Evolutionary conservation across 2,797 vertebrate genomes (phyloP).

Genomic region (Cuniculus paca): DNA sequence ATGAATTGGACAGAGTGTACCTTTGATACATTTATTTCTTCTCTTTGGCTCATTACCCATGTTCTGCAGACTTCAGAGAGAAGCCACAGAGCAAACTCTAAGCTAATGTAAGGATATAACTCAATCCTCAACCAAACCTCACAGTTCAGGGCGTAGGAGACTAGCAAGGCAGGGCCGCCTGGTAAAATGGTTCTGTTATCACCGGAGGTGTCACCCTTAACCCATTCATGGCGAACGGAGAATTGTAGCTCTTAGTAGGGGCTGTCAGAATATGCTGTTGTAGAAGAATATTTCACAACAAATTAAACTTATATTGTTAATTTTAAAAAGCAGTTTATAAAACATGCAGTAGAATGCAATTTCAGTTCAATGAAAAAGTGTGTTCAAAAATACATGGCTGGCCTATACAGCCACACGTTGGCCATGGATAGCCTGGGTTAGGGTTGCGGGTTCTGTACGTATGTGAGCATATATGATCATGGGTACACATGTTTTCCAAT

Average conservation of each 20-base stretch:
- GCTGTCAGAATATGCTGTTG: neutral
- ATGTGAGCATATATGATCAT: neutral
- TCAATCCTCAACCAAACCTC: neutral
- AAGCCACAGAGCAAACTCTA: neutral
- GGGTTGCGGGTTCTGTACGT: accelerated
- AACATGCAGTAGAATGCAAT: neutral
- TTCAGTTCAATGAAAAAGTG: neutral
- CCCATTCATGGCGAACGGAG: neutral
- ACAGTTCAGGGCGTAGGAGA: neutral
- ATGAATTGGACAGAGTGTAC: neutral
- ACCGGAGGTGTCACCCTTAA: neutral
- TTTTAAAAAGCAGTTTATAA: conserved; percentile 30
- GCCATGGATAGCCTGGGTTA: neutral
- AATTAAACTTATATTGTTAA: neutral
- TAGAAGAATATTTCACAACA: conserved; percentile 13
- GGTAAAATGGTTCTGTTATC: neutral
- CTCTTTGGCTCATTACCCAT: neutral
- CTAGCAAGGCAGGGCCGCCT: neutral
- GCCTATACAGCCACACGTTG: neutral
- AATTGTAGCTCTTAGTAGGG: neutral
- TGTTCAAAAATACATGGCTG: neutral
- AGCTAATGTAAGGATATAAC: neutral
- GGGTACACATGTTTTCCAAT: neutral
- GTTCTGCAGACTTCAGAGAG: neutral
- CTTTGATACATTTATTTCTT: neutral